phyloP scores from a whole-genome alignment of 2,113 vertebrate genomes.

The Epinephelus fuscoguttatus region DNA sequence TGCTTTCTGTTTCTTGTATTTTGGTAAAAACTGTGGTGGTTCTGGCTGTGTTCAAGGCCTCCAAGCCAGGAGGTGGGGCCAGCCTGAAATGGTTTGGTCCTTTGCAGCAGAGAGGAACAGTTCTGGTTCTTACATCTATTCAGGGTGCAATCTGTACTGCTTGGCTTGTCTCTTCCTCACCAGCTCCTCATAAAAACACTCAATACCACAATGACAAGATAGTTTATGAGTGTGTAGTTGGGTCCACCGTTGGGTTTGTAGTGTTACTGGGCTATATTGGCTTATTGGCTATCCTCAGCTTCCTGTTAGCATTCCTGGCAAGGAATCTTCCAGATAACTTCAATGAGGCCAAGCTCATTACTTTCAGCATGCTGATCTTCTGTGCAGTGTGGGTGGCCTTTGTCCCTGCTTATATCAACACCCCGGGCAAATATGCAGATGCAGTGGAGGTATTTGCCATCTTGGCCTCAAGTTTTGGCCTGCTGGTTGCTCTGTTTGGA shows the following conservation, averaged over 20 bases:
- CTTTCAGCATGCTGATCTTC: conserved; percentile 85
- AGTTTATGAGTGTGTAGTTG: conserved; percentile 76
- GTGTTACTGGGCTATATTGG: conserved; percentile 79
- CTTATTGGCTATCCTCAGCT: conserved; percentile 74
- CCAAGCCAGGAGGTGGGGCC: conserved; percentile 49
- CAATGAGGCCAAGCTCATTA: conserved; percentile 80
- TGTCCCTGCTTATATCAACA: conserved; percentile 82
- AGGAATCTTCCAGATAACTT: conserved; percentile 80
- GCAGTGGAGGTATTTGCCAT: conserved; percentile 83
- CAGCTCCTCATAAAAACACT: conserved; percentile 71
- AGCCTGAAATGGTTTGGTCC: conserved; percentile 69
- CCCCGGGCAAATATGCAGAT: conserved; percentile 81
- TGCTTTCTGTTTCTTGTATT: conserved; percentile 65
- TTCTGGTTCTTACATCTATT: too few relatives aligned
- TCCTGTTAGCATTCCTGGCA: conserved; percentile 79
- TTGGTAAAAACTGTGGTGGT: conserved; percentile 69
- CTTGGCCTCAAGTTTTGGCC: conserved; percentile 79
- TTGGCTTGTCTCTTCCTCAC: conserved; percentile 70
- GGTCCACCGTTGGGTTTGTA: conserved; percentile 72
- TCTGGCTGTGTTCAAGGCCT: conserved; percentile 61
- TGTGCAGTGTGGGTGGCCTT: conserved; percentile 82
- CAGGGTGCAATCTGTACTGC: conserved; percentile 69
- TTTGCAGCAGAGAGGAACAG: too few relatives aligned
- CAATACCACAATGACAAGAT: conserved; percentile 68
- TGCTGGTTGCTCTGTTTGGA: conserved; percentile 75